Conservation (phyloP, 2,113 vertebrate species). For the Scopus umbretta region DNA sequence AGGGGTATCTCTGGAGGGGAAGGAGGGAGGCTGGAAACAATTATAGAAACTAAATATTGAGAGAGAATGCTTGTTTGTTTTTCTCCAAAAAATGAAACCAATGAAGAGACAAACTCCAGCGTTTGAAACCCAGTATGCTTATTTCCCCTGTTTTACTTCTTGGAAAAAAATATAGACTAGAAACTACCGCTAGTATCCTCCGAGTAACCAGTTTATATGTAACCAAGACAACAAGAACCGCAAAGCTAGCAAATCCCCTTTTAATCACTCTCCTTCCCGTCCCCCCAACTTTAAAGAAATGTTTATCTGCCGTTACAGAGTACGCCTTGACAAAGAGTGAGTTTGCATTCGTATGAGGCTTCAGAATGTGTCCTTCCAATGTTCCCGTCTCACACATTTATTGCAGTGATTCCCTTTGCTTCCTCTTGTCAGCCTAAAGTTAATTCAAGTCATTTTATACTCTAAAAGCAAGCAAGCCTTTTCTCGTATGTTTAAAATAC, state of each 20-base stretch:
- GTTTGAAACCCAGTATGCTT: background rate
- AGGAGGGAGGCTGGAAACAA: slow-evolving; percentile 43
- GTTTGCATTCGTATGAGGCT: background rate
- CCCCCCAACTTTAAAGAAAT: background rate
- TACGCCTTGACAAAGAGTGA: background rate
- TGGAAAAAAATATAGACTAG: background rate
- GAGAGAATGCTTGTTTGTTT: background rate
- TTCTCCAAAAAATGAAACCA: background rate
- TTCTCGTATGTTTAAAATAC: background rate
- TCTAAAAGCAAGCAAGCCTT: background rate
- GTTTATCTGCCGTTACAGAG: background rate
- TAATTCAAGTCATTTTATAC: slow-evolving; percentile 20
- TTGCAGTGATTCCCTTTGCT: background rate
- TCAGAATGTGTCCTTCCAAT: background rate
- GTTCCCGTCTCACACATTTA: background rate
- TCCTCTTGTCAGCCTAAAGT: slow-evolving; percentile 10
- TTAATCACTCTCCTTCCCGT: background rate
- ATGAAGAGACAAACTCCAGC: background rate
- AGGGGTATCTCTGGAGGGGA: slow-evolving; percentile 26
- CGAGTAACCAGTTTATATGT: background rate
- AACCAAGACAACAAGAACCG: background rate
- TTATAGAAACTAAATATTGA: slow-evolving; percentile 48
- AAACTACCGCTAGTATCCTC: background rate
- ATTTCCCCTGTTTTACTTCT: background rate
- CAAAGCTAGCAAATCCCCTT: background rate